These are phyloP conservation scores for Lacanobia oleracea DNA, from an alignment of 2,888 invertebrate genomes.

Conservation along the genomic window DNA sequence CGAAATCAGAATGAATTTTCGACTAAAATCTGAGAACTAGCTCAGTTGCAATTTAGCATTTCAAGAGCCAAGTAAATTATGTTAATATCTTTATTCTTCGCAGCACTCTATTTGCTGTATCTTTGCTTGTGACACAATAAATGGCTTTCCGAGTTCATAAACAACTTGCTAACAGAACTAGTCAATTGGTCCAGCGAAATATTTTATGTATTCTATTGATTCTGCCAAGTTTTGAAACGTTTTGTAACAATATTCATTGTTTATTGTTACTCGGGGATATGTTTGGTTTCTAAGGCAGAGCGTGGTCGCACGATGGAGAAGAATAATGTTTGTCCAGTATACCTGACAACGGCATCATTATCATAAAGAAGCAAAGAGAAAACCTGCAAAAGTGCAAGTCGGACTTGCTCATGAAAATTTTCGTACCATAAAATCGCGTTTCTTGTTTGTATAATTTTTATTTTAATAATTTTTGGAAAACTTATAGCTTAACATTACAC, in stretches of 20 bases:
- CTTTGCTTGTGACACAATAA: constrained; percentile 23
- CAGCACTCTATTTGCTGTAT: constrained; percentile 33
- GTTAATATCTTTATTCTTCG: constrained; percentile 46
- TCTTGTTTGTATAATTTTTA: too few relatives aligned
- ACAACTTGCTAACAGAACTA: constrained; percentile 34
- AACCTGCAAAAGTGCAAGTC: too few relatives aligned
- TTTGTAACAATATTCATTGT: constrained; percentile 1
- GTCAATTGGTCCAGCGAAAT: constrained; percentile 37
- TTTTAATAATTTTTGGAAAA: too few relatives aligned
- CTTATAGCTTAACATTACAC: too few relatives aligned
- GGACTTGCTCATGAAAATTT: too few relatives aligned
- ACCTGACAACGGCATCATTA: neutral
- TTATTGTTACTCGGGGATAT: neutral
- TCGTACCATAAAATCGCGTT: too few relatives aligned
- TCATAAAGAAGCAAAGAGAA: neutral
- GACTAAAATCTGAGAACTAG: constrained; percentile 23
- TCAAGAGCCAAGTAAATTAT: constrained; percentile 46
- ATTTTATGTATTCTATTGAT: constrained; percentile 39
- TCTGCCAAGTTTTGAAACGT: neutral
- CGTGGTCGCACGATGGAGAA: too few relatives aligned
- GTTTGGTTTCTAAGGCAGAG: constrained; percentile 2
- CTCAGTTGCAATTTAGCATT: constrained; percentile 39
- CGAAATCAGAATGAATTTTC: constrained; percentile 41
- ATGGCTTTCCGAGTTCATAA: constrained; percentile 35
- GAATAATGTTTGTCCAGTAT: neutral